Percentiles rank a stretch among this genome's conserved stretches.
Conservation (phyloP, 2,888 invertebrate species). For the Acrobasis suavella region DNA sequence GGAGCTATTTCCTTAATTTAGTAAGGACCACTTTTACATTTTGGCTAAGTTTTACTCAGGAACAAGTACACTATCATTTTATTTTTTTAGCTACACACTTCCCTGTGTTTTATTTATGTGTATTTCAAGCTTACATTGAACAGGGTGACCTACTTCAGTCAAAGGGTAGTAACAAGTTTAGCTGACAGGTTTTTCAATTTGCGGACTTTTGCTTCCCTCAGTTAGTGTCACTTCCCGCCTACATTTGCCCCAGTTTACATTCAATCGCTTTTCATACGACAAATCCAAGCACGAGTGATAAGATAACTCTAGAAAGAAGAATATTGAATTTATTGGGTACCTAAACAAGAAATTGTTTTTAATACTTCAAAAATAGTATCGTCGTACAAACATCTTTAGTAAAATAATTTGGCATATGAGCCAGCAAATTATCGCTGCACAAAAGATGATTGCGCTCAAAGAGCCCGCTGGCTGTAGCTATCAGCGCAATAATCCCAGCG, state of each 20-base stretch:
- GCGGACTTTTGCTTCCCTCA: conserved; percentile 33
- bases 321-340: not conserved
- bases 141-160: conserved; percentile 15
- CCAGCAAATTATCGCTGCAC: not conserved
- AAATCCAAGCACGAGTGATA: conserved; percentile 30
- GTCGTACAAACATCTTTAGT: no score
- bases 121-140: not conserved
- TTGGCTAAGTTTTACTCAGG: no score
- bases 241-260: conserved; percentile 43
- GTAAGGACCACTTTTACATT: no score
- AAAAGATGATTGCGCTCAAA: not conserved
- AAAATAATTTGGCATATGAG: no score
- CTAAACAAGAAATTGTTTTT: no score
- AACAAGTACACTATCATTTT: no score
- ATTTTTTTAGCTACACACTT: no score
- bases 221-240: conserved; percentile 40
- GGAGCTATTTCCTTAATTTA: no score
- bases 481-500: not conserved
- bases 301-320: not conserved
- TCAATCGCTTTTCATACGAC: conserved; percentile 41
- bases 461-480: not conserved
- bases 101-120: no score
- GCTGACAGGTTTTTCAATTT: conserved; percentile 17
- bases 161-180: conserved; percentile 19
- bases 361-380: no score